phyloP scores from a whole-genome alignment of 2,888 invertebrate species.

The Bedellia somnulentella region DNA sequence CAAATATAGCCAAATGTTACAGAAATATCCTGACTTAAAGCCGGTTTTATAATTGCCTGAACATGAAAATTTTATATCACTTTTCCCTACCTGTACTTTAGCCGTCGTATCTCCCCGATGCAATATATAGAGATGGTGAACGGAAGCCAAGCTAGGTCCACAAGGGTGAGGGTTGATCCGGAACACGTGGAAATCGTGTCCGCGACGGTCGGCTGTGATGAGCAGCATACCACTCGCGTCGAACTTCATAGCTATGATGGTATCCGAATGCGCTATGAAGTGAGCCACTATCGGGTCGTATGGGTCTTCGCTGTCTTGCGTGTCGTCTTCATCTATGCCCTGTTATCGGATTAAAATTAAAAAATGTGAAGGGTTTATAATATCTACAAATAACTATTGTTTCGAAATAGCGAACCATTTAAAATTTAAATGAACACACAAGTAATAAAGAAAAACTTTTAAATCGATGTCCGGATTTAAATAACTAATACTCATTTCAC shows the following conservation, averaged over 20 bases:
- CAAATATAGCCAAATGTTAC: no score
- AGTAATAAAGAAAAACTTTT: no score
- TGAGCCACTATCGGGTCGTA: constrained; percentile 82
- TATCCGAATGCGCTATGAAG: constrained; percentile 85
- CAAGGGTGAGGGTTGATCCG: constrained; percentile 91
- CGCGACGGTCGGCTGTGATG: constrained; percentile 87
- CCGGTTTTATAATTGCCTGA: no score
- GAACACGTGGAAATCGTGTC: constrained; percentile 96
- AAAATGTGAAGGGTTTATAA: not conserved
- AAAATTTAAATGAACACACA: no score
- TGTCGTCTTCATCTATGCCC: constrained; percentile 55
- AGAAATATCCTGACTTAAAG: no score
- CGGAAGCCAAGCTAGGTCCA: constrained; percentile 82
- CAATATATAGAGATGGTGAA: constrained; percentile 93
- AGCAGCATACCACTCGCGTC: constrained; percentile 89
- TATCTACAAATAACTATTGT: not conserved
- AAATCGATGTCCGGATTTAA: no score
- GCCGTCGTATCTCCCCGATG: constrained; percentile 96
- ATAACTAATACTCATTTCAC: no score
- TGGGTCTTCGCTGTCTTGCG: constrained; percentile 64
- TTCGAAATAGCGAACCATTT: no score
- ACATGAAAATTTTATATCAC: no score
- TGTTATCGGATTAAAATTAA: no score
- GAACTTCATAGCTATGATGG: constrained; percentile 86
- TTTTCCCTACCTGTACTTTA: constrained; percentile 70